Percentiles rank a stretch among this genome's conserved stretches.
phyloP scores from a whole-genome alignment of 2,797 vertebrate species.

The Poeciliopsis turneri region DNA sequence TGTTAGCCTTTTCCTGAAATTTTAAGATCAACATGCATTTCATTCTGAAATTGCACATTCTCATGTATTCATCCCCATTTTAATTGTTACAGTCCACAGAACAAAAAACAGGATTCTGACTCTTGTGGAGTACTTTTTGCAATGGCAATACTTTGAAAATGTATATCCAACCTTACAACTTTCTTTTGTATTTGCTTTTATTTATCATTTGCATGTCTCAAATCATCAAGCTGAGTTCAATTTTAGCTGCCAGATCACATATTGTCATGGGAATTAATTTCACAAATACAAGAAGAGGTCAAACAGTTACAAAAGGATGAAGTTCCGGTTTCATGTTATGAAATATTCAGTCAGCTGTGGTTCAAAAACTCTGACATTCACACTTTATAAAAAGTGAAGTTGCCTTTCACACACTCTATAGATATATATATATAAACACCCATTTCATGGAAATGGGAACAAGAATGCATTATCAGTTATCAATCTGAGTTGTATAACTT shows the following conservation, averaged over 20 bases:
- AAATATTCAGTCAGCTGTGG: not conserved
- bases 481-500: constrained; percentile 2
- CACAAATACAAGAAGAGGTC: not conserved
- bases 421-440: not conserved
- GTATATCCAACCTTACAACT: not conserved
- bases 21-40: not conserved
- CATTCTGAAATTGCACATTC: not conserved
- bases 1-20: not conserved
- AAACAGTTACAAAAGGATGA: not conserved
- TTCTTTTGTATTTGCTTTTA: not conserved
- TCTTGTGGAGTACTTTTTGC: not conserved
- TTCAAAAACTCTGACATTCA: not conserved
- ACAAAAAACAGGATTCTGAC: not conserved
- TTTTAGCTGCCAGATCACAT: not conserved
- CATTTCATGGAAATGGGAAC: constrained; percentile 3
- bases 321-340: not conserved
- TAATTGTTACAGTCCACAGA: not conserved
- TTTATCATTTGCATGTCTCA: not conserved
- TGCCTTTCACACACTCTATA: not conserved
- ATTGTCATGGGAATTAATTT: not conserved
- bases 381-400: not conserved
- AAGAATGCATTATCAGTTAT: not conserved
- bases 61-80: not conserved
- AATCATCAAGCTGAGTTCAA: not conserved
- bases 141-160: not conserved